phyloP scores from a whole-genome alignment of 2,113 vertebrate species.

The Corythornis cristatus region DNA sequence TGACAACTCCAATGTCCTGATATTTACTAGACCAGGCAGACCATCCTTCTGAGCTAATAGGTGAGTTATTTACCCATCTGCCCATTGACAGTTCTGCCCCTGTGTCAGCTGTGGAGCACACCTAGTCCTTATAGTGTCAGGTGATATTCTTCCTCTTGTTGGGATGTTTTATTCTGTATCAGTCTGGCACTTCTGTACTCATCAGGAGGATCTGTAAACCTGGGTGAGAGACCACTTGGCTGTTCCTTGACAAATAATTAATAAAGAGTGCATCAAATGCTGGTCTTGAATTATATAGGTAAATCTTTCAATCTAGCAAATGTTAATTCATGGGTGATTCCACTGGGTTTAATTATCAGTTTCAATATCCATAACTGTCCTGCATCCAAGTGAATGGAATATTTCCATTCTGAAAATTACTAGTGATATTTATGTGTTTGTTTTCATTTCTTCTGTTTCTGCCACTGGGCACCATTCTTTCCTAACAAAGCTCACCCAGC shows the following conservation, averaged over 20 bases:
- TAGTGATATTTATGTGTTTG: neutral
- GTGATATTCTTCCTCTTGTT: neutral
- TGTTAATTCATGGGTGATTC: neutral
- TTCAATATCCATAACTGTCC: neutral
- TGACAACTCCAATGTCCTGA: neutral
- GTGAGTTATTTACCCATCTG: neutral
- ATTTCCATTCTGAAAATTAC: neutral
- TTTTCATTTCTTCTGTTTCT: neutral
- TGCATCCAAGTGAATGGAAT: neutral
- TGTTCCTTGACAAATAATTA: neutral
- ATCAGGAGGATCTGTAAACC: neutral
- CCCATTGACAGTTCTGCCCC: neutral
- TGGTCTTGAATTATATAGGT: neutral
- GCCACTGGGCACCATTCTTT: neutral
- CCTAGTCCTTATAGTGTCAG: neutral
- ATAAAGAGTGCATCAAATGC: neutral
- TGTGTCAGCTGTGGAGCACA: neutral
- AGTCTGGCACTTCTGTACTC: neutral
- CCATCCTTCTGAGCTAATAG: neutral
- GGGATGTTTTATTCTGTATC: neutral
- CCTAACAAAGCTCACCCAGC: neutral
- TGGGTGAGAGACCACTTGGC: neutral
- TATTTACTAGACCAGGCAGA: neutral
- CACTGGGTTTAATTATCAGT: neutral
- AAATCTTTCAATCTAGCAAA: neutral